Percentiles rank a stretch among this genome's conserved stretches.
Evolutionary conservation across 53 echinoderm and acorn worm genomes (phyloP).

Genomic region (Antedon mediterranea): DNA sequence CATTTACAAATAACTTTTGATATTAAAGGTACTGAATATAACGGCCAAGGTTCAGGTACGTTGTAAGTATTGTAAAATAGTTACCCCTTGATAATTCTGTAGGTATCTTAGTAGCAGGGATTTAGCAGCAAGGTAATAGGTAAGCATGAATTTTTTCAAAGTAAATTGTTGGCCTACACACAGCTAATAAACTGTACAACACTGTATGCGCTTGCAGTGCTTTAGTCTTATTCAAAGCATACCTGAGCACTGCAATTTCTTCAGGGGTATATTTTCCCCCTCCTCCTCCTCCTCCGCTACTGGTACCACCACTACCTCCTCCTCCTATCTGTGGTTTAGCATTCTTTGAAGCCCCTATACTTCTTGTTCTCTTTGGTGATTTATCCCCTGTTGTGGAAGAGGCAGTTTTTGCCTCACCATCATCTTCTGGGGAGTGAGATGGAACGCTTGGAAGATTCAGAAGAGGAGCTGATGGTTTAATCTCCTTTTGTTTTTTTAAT

Average conservation of each 20-base stretch:
- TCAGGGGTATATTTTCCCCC: conserved; percentile 65
- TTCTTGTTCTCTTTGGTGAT: conserved; percentile 16
- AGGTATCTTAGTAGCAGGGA: too few relatives aligned
- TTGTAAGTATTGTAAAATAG: too few relatives aligned
- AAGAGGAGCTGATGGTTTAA: neutral
- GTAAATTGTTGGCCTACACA: neutral
- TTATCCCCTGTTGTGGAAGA: conserved; percentile 3
- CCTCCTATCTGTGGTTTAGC: conserved; percentile 10
- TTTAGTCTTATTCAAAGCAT: too few relatives aligned
- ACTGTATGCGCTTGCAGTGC: too few relatives aligned
- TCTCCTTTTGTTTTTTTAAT: conserved; percentile 4
- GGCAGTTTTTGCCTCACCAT: neutral
- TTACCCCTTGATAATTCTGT: too few relatives aligned
- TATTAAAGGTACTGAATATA: too few relatives aligned
- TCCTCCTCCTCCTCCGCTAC: conserved; percentile 31
- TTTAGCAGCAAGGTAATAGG: too few relatives aligned
- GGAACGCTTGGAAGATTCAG: conserved; percentile 70
- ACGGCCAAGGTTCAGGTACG: too few relatives aligned
- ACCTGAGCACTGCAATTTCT: conserved; percentile 70
- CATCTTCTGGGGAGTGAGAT: neutral
- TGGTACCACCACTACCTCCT: conserved; percentile 22
- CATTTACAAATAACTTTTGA: too few relatives aligned
- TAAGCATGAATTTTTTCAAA: neutral
- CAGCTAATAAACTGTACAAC: neutral
- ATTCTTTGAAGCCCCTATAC: conserved; percentile 14